Evolutionary conservation across 2,888 invertebrate genomes (phyloP).

Genomic region (Hanleya hanleyi): DNA sequence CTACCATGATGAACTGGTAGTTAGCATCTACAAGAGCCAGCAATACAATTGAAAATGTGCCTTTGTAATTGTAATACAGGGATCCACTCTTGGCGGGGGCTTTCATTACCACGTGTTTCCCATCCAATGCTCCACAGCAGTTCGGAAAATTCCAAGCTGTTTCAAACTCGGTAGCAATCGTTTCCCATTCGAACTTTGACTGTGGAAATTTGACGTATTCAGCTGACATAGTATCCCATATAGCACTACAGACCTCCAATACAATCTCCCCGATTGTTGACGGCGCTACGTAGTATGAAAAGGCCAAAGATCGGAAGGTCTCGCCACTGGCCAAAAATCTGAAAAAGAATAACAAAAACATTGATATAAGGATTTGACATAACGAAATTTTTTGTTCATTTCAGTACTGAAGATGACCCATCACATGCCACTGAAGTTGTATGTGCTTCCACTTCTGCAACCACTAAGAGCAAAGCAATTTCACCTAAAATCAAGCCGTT

Average conservation of each 20-base stretch:
- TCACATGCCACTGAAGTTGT: too few species aligned
- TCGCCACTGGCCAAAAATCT: background rate
- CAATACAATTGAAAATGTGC: slow-evolving; percentile 46
- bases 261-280: background rate
- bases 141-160: slow-evolving; percentile 69
- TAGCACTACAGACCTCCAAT: background rate
- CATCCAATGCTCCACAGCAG: slow-evolving; percentile 28
- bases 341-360: background rate
- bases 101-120: slow-evolving; percentile 15
- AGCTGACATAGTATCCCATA: background rate
- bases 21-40: slow-evolving; percentile 62
- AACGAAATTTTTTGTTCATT: too few species aligned
- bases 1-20: slow-evolving; percentile 64
- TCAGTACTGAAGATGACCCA: too few species aligned
- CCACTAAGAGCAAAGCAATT: too few species aligned
- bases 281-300: background rate
- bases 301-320: background rate
- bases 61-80: slow-evolving; percentile 21
- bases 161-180: too few species aligned
- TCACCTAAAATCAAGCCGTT: too few species aligned
- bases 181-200: background rate
- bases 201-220: background rate
- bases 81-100: slow-evolving; percentile 4
- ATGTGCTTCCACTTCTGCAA: too few species aligned
- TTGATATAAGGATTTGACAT: too few species aligned